A percentile compares a stretch with the other conserved stretches of the same genome.
phyloP scores from a whole-genome alignment of 2,113 vertebrate genomes.

The Procavia capensis region DNA sequence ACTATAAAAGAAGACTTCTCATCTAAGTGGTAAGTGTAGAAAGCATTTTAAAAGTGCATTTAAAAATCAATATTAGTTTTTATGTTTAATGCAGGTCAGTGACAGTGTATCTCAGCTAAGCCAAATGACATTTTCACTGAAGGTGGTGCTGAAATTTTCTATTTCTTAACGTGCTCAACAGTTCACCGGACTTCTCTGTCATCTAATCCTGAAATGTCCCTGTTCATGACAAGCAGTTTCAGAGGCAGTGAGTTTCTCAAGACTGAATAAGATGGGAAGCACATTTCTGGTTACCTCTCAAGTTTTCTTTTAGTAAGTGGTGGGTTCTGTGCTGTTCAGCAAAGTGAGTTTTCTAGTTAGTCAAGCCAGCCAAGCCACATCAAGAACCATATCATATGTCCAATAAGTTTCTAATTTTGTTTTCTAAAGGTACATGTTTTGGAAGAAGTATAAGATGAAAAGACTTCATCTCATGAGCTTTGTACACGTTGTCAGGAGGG shows the following conservation, averaged over 20 bases:
- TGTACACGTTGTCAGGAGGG: no score
- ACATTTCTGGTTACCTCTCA: background rate
- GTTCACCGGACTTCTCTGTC: slow-evolving; percentile 63
- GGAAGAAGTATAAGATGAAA: no score
- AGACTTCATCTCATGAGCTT: no score
- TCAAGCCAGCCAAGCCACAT: no score
- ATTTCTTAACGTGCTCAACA: slow-evolving; percentile 57
- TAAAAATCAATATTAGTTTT: slow-evolving; percentile 75
- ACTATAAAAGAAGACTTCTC: slow-evolving; percentile 48
- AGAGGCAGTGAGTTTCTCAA: slow-evolving; percentile 28
- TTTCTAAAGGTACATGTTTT: background rate
- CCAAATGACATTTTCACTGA: slow-evolving; percentile 38
- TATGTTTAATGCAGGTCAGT: slow-evolving; percentile 65
- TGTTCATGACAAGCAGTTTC: slow-evolving; percentile 51
- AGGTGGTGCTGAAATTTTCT: slow-evolving; percentile 26
- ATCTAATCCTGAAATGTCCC: slow-evolving; percentile 57
- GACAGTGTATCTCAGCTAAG: slow-evolving; percentile 43
- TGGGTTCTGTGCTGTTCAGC: background rate
- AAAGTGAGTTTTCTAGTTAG: background rate
- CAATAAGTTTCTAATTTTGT: slow-evolving; percentile 2
- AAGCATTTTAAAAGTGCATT: slow-evolving; percentile 59
- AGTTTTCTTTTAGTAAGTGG: background rate
- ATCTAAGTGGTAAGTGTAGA: slow-evolving; percentile 4
- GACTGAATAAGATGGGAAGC: background rate
- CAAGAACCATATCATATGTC: background rate